A percentile compares a stretch with the other conserved stretches of the same genome.
These are phyloP conservation scores for Carduelis carduelis DNA, from an alignment of 2,797 vertebrate genomes.

Conservation along the genomic window DNA sequence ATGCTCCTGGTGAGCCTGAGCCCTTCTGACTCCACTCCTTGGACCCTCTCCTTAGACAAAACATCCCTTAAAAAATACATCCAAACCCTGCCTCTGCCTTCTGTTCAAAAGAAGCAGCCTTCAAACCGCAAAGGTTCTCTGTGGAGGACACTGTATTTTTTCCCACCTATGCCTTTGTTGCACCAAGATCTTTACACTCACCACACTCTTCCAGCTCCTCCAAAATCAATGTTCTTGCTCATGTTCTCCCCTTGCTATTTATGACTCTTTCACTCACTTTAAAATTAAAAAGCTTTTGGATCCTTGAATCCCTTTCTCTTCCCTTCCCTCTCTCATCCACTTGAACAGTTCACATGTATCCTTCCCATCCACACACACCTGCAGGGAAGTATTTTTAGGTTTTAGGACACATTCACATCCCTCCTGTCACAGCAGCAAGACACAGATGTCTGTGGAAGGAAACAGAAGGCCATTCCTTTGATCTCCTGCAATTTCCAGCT, in stretches of 20 bases:
- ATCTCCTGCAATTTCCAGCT: background rate
- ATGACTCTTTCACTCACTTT: background rate
- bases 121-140: background rate
- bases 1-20: background rate
- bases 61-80: background rate
- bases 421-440: background rate
- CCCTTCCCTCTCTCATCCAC: background rate
- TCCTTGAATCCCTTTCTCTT: background rate
- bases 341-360: background rate
- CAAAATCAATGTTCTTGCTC: background rate
- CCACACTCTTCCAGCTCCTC: background rate
- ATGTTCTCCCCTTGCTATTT: background rate
- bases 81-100: background rate
- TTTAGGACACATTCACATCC: background rate
- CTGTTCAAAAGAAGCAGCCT: background rate
- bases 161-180: background rate
- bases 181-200: background rate
- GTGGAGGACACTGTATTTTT: rapidly evolving
- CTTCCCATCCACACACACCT: background rate
- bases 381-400: background rate
- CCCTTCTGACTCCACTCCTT: background rate
- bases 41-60: background rate
- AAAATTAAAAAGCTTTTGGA: background rate
- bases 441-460: background rate
- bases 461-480: background rate